A percentile compares a stretch with the other conserved stretches of the same genome.
Evolutionary conservation across 2,797 vertebrate species (phyloP).

Genomic region (Bucorvus abyssinicus): DNA sequence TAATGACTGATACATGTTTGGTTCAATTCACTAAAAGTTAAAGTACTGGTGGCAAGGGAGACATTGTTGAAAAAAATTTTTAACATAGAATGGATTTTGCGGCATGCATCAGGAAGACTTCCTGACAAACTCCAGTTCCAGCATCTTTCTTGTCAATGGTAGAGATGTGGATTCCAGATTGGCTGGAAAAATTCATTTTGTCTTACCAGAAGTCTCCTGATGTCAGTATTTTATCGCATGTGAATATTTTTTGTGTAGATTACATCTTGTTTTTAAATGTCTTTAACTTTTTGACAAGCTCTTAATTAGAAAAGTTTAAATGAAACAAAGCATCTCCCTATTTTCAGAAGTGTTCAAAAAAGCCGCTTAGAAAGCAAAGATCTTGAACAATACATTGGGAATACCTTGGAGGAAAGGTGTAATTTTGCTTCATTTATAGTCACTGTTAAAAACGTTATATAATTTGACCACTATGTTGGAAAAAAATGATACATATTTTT

Average conservation of each 20-base stretch:
- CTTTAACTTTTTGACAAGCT: neutral
- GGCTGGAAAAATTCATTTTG: neutral
- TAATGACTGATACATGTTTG: neutral
- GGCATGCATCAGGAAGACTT: neutral
- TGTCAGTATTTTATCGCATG: neutral
- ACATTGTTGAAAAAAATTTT: neutral
- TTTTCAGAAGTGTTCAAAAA: neutral
- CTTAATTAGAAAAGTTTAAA: neutral
- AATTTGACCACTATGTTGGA: neutral
- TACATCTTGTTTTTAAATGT: neutral
- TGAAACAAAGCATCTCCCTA: neutral
- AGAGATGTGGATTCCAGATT: neutral
- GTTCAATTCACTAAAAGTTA: neutral
- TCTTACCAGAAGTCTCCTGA: neutral
- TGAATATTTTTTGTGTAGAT: neutral
- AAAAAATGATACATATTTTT: neutral
- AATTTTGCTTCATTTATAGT: neutral
- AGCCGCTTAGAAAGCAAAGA: neutral
- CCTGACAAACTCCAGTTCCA: neutral
- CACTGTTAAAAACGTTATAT: neutral
- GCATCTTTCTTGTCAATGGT: neutral
- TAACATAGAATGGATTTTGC: neutral
- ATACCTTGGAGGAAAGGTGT: neutral
- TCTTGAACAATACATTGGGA: neutral
- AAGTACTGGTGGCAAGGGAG: neutral